Evolutionary conservation across 92 coral and sea anemone genomes (phyloP).

Genomic region (Nematostella vectensis): DNA sequence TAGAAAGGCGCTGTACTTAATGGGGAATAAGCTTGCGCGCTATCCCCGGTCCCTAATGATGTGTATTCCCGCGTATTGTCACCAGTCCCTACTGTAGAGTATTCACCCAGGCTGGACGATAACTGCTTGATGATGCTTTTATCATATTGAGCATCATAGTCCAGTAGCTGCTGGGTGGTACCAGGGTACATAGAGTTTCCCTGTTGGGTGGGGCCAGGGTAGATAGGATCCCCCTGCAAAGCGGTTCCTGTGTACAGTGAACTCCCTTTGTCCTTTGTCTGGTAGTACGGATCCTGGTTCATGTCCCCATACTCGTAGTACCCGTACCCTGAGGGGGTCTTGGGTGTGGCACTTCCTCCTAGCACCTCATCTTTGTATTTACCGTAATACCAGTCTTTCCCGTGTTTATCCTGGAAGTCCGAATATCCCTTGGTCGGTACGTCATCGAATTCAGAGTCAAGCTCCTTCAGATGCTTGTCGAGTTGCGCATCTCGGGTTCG

Average conservation of each 20-base stretch:
- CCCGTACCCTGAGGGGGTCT: background rate
- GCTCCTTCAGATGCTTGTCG: background rate
- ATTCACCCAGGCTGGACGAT: conserved; percentile 11
- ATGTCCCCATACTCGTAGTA: background rate
- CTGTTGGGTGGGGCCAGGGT: no score
- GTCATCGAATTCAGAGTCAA: background rate
- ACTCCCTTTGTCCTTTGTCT: background rate
- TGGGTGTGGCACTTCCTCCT: background rate
- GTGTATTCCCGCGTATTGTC: conserved; percentile 1
- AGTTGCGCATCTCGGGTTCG: background rate
- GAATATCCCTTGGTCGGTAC: background rate
- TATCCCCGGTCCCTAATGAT: background rate
- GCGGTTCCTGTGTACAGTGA: background rate
- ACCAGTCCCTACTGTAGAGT: no score
- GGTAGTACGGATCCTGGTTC: conserved; percentile 2
- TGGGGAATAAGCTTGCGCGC: background rate
- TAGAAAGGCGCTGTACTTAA: conserved; percentile 2
- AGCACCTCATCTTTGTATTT: background rate
- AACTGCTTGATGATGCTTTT: conserved; percentile 7
- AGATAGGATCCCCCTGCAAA: no score
- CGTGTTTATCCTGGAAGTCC: background rate
- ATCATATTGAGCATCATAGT: conserved; percentile 19
- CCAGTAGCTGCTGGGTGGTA: conserved; percentile 4
- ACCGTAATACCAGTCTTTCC: background rate
- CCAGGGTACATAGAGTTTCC: no score